Percentiles rank a stretch among this genome's conserved stretches.
phyloP scores from a whole-genome alignment of 2,888 invertebrate species.

The Drosophila nigritarsus region DNA sequence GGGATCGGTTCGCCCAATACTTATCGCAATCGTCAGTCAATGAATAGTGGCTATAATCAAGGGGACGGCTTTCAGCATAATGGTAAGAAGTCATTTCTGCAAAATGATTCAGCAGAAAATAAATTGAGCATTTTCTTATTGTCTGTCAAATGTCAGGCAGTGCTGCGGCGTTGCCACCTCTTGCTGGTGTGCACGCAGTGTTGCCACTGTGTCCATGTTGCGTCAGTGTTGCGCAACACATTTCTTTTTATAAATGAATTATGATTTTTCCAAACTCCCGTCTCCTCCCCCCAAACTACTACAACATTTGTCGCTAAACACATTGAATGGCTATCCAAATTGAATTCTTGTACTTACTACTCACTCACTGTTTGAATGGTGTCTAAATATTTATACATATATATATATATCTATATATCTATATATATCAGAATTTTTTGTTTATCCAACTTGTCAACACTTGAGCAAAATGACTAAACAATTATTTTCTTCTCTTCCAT shows the following conservation, averaged over 20 bases:
- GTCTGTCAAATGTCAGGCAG: neutral
- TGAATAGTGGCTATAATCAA: slow-evolving; percentile 44
- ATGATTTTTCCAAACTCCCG: neutral
- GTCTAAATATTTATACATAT: slow-evolving; percentile 14
- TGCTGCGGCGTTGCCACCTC: neutral
- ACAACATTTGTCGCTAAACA: slow-evolving; percentile 79
- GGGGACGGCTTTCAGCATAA: slow-evolving; percentile 57
- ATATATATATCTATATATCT: slow-evolving; percentile 1
- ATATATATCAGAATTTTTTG: slow-evolving; percentile 12
- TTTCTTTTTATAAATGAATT: neutral
- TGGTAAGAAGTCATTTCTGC: slow-evolving; percentile 51
- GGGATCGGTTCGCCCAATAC: slow-evolving; percentile 37
- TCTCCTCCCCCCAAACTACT: neutral
- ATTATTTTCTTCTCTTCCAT: slow-evolving; percentile 30
- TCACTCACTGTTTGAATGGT: slow-evolving; percentile 78
- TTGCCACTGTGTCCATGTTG: neutral
- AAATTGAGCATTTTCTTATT: neutral
- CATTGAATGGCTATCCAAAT: slow-evolving; percentile 66
- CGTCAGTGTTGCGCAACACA: slow-evolving; percentile 4
- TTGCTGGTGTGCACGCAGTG: neutral
- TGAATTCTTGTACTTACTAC: slow-evolving; percentile 73
- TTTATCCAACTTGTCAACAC: slow-evolving; percentile 1
- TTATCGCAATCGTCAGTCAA: slow-evolving; percentile 63
- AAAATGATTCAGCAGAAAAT: slow-evolving; percentile 22
- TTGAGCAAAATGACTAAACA: slow-evolving; percentile 34